Conservation (phyloP, 2,113 vertebrate species). For the Erythrolamprus reginae region DNA sequence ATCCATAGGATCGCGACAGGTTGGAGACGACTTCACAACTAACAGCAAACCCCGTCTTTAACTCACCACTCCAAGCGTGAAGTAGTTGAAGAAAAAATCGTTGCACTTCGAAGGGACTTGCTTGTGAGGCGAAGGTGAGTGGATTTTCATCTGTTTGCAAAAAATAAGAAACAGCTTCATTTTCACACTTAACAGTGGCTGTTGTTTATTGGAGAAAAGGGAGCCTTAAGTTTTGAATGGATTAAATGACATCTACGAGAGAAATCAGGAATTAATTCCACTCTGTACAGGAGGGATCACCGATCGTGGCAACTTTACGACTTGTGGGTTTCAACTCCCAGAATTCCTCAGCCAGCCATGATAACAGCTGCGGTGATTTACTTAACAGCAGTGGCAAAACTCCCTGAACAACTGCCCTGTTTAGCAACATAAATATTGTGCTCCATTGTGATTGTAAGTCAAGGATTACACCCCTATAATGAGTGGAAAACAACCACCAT, state of each 20-base stretch:
- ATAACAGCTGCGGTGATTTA: not conserved
- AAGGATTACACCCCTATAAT: not conserved
- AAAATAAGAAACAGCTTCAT: not conserved
- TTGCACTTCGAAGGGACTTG: slow-evolving; percentile 98
- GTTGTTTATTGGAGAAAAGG: not conserved
- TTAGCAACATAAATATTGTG: too few relatives aligned
- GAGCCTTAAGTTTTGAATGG: not conserved
- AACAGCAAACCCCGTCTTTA: not conserved
- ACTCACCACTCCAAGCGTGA: slow-evolving; percentile 97
- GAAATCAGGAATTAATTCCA: not conserved
- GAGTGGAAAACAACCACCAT: not conserved
- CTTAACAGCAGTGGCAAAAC: too few relatives aligned
- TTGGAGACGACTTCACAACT: too few relatives aligned
- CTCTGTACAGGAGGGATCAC: not conserved
- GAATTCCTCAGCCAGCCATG: not conserved
- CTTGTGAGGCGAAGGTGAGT: slow-evolving; percentile 97
- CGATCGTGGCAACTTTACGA: too few relatives aligned
- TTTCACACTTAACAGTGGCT: not conserved
- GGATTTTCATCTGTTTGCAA: slow-evolving; percentile 93
- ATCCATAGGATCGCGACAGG: too few relatives aligned
- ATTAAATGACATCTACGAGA: not conserved
- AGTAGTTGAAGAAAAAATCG: slow-evolving; percentile 99
- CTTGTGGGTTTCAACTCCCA: not conserved
- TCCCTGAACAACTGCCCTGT: too few relatives aligned
- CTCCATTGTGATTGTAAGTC: too few relatives aligned